Evolutionary conservation across 2,113 vertebrate species (phyloP), one percentile per base, ranked within the genome.

Genomic region (Rhizomys pruinosus): DNA sequence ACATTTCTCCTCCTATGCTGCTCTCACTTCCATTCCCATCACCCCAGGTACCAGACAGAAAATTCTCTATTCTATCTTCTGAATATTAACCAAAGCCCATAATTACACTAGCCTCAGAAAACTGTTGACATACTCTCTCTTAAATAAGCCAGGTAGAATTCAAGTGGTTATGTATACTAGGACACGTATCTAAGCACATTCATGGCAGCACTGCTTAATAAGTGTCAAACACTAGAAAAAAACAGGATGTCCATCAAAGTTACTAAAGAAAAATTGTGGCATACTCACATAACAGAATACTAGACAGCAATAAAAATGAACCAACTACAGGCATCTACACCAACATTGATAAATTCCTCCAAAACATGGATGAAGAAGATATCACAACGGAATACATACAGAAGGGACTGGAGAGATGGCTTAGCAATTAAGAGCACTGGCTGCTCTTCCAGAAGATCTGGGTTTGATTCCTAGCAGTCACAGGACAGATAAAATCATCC

Each of bases 21-120:
- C 37, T 64, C 44, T 84, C 34, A 77, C 22, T 52, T 44, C 37
- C 11, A 72, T 25, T 92, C 29, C 20, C 44, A 80, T 69, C 37
- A 69, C 22, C 1, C 37, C 84, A 74, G 61, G 47, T 25, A 8
- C n/a, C 94, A 89, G n/a, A 61, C 55, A n/a, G 84, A 84, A 88
- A 85, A 89, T 84, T 80, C 52, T 4, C 29, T 89, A 34, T 89
- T 73, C 19, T 22, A 81, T 47, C 34, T 74, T 92, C 55, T 89
- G 39, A 94, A 79, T 69, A 85, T 12, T 80, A 74, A 12, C 8
- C 69, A 73, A 69, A 90, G 34, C 11, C 47, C 57, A 88, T 39
- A 47, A 25, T 88, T 69, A 69, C 19, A 59, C 0, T 92, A n/a
- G 27, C 7, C n/a, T 39, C 17, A 69, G 47, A 39, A 89, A 92